These are phyloP conservation scores for Heliconius nattereri DNA, from an alignment of 1,140 invertebrate genomes.

Conservation along the genomic window DNA sequence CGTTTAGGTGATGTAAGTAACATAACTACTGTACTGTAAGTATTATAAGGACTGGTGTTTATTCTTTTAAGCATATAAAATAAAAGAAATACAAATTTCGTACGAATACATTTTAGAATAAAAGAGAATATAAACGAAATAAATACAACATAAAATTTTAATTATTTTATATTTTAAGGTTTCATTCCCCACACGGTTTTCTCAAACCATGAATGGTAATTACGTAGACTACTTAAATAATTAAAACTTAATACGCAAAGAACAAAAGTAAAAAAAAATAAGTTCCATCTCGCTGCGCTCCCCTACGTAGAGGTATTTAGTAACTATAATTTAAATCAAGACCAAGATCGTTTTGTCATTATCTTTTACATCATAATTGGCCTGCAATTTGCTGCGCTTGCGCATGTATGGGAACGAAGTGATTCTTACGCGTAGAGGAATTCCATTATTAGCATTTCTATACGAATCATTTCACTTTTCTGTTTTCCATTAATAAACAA, in stretches of 20 bases:
- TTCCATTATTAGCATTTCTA: slow-evolving; percentile 1
- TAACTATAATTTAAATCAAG: slow-evolving; percentile 23
- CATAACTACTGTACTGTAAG: not conserved
- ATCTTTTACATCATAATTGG: slow-evolving; percentile 25
- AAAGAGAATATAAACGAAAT: not conserved
- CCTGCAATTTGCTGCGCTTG: slow-evolving; percentile 18
- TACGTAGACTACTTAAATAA: not conserved
- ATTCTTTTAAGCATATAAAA: not conserved
- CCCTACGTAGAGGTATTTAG: slow-evolving; percentile 18
- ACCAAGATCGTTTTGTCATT: slow-evolving; percentile 25
- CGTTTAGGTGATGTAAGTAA: not conserved
- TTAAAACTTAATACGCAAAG: not conserved
- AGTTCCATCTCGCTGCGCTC: not conserved
- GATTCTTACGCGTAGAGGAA: not conserved
- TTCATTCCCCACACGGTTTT: not conserved
- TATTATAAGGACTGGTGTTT: not conserved
- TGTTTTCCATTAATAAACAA: slow-evolving; percentile 17
- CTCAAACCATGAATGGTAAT: slow-evolving; percentile 5
- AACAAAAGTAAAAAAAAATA: not conserved
- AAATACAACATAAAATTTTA: not conserved
- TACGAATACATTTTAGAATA: too few species aligned
- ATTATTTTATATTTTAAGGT: not conserved
- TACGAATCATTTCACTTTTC: slow-evolving; percentile 5
- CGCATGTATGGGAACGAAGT: slow-evolving; percentile 15
- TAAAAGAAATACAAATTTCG: too few species aligned